phyloP scores from a whole-genome alignment of 2,113 vertebrate species.

The Thunnus maccoyii region DNA sequence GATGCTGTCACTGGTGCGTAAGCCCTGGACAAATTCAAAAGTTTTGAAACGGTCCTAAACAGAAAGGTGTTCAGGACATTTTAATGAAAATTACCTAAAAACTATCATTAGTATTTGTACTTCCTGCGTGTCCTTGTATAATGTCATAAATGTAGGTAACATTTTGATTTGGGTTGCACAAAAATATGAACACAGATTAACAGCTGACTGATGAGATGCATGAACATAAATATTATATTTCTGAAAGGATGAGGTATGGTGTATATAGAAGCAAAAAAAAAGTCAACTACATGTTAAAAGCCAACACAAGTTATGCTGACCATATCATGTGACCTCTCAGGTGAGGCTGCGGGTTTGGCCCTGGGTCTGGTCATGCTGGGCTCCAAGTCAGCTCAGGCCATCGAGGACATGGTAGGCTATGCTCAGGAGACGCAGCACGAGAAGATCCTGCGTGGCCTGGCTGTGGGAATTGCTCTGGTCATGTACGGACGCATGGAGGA shows the following conservation, averaged over 20 bases:
- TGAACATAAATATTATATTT: not conserved
- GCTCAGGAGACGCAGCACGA: slow-evolving; percentile 99
- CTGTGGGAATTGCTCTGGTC: slow-evolving; percentile 96
- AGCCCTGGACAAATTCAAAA: not conserved
- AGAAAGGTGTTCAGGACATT: not conserved
- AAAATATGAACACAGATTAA: not conserved
- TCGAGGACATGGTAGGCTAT: slow-evolving; percentile 99
- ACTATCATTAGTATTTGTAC: too few relatives aligned
- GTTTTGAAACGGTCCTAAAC: not conserved
- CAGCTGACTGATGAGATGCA: not conserved
- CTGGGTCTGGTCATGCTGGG: slow-evolving; percentile 98
- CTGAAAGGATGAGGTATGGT: not conserved
- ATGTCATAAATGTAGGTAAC: not conserved
- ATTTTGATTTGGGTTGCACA: not conserved
- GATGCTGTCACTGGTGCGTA: slow-evolving; percentile 95
- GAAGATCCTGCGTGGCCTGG: slow-evolving; percentile 96
- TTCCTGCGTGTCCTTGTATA: not conserved
- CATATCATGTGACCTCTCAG: slow-evolving; percentile 72
- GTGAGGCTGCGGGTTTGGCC: slow-evolving; percentile 96
- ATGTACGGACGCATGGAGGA: slow-evolving; percentile 99
- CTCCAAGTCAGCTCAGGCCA: slow-evolving; percentile 98
- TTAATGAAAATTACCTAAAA: too few relatives aligned
- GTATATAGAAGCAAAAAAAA: not conserved
- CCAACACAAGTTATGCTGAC: not conserved
- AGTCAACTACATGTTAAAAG: not conserved